Evolutionary conservation across 2,888 invertebrate genomes (phyloP), one percentile per base, ranked within the genome.

Genomic region (Anthophora plumipes): DNA sequence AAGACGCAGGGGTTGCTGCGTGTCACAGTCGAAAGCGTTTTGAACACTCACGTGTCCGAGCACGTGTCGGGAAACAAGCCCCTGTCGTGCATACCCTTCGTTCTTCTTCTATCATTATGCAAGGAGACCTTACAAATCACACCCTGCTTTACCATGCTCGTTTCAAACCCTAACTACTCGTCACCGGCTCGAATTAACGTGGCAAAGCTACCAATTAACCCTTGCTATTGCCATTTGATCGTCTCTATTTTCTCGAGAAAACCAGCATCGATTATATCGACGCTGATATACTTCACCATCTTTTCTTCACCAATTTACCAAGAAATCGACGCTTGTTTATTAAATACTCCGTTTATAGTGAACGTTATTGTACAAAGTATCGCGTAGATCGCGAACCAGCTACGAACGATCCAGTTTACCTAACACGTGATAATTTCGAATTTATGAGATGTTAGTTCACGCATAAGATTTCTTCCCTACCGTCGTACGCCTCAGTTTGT

Each of bases 21-120:
- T 90, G 92, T 91, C 90, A 91, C 89, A 89, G 92, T 91, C 87
- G 87, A 89, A 92, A 92, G 92, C 92, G 91, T 89, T 89, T 75
- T 85, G 83, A 63, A 85, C 82, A 88, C 90, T 92, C 92, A 92
- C 92, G 92, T 92, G 92, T 90, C 91, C 81, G 77, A 82, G 90
- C 92, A 92, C 92, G 92, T 92, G 92, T 90, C 92, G 83, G 83
- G 74, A 85, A 87, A 88, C 89, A 87, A 87, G 82, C 86, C 87
- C 89, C 88, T 86, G 86, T 79, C 84, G 84, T 75, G 84, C 83
- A 82, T 63, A 75, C 77, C 83, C 74, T 75, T 63, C 75, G 79
- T 73, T 60, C 81, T 77, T 87, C 87, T 87, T 83, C 86, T 83
- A 83, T 87, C 87, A 89, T 90, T 90, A 88, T 88, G 87, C 86